Conservation (phyloP, 2,888 invertebrate genomes). For the Trichacis sp. region DNA sequence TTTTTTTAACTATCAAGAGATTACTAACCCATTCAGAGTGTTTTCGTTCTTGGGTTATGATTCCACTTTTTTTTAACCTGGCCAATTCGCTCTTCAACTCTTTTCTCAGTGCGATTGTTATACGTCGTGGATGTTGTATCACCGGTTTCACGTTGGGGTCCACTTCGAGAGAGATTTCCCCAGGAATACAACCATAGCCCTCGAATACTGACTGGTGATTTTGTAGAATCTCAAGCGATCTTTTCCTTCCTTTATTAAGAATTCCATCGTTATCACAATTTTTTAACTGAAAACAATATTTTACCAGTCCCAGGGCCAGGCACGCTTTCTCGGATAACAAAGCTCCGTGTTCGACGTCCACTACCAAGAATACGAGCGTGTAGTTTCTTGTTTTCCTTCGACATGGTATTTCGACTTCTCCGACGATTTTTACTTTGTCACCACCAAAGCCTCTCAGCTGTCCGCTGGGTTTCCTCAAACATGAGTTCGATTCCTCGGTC, state of each 20-base stretch:
- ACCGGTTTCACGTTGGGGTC: neutral
- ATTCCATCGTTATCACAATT: neutral
- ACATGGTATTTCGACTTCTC: slow-evolving; percentile 5
- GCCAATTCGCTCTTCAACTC: slow-evolving; percentile 7
- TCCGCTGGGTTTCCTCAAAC: neutral
- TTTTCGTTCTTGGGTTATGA: neutral
- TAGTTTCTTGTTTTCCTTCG: neutral
- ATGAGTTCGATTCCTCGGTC: neutral
- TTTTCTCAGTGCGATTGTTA: slow-evolving; percentile 2
- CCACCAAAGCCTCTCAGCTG: slow-evolving; percentile 3
- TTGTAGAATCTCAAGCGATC: neutral
- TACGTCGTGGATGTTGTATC: neutral
- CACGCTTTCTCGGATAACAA: slow-evolving; percentile 9
- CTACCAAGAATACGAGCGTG: neutral
- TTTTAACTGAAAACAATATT: slow-evolving; percentile 10
- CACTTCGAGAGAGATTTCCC: slow-evolving; percentile 1
- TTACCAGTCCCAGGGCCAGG: slow-evolving; percentile 2
- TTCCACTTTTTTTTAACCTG: slow-evolving; percentile 2
- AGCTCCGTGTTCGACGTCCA: slow-evolving; percentile 13
- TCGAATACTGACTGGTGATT: neutral
- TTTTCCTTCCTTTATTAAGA: neutral
- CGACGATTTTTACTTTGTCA: too few species aligned
- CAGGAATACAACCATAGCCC: neutral
- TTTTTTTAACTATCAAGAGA: slow-evolving; percentile 7
- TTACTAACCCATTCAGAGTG: slow-evolving; percentile 9